Base-by-base conservation (phyloP, 2,888 invertebrate species). In the Thera obeliscata region DNA sequence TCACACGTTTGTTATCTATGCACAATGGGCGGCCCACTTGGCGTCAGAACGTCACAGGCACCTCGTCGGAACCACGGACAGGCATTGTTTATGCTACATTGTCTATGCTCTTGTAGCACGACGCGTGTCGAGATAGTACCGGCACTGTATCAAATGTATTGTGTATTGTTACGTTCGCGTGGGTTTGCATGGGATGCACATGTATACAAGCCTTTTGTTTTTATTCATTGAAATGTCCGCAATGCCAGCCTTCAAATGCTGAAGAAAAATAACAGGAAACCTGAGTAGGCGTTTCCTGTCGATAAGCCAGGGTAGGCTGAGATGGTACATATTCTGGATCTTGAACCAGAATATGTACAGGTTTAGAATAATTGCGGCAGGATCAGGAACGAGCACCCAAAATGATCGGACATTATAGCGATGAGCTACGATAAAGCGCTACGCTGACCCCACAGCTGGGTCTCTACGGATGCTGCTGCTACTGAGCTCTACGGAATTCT, bases 1-100 rank as follows among this genome's bases (percentile, higher is more conserved):
- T 66, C 71, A 74, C 69, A 74, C 75, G 69, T 76, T 76, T 74
- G 78, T 81, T 83, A 82, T 83, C 82, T 78, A 71, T 70, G 72
- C 73, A 75, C 75, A 75, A 73, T 64, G 74, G 69, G 68, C 70
- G 67, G 71, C 74, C 67, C 64, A 67, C 74, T 68, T 67, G 67
- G 69, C 72, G 79, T 66, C 77, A 74, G 75, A 70, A 72, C 77
- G 22, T 22, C 41, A 2, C 52, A 22, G 52, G 52, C 52, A 46
- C 43, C 43, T 46, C 73, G 79, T 66, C 78, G 76, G 75, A 70
- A 72, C 76, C 68, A 70, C 77, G 79, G 83, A 82, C 75, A 79
- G 69, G 76, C 74, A 77, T 83, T 83, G 83, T 84, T 76, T 71
- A 58, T 72, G 73, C 59, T 1, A 70, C 67, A 70, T 66, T 71